These are phyloP conservation scores for Electrona antarctica DNA, from an alignment of 2,113 vertebrate species.

Conservation along the genomic window DNA sequence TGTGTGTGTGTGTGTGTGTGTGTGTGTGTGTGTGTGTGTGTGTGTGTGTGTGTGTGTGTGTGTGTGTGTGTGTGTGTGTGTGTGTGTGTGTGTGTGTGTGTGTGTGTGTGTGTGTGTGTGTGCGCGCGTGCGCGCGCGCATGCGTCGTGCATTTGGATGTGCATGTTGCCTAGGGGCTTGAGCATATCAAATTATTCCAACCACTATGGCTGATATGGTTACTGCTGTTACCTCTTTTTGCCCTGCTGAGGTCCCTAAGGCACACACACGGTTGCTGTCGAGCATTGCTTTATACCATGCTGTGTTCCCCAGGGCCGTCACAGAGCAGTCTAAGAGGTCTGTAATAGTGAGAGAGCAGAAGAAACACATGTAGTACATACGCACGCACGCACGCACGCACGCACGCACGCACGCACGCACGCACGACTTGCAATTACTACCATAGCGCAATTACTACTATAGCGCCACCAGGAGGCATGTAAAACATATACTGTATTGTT, in stretches of 20 bases:
- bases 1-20: constrained; percentile 18
- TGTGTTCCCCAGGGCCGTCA: constrained; percentile 51
- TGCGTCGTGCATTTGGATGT: constrained; percentile 7
- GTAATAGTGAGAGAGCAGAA: constrained; percentile 18
- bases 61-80: constrained; percentile 16
- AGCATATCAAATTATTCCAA: constrained; percentile 40
- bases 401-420: constrained; percentile 18
- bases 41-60: not conserved
- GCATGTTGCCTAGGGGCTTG: constrained; percentile 16
- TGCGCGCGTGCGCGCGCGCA: constrained; percentile 4
- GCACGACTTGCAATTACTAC: not conserved
- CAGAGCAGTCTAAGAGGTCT: constrained; percentile 20
- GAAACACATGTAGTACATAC: not conserved
- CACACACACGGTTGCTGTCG: constrained; percentile 32
- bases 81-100: constrained; percentile 5
- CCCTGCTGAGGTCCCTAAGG: constrained; percentile 19
- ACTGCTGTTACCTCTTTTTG: constrained; percentile 40
- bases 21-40: not conserved
- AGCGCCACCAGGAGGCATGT: too few species aligned
- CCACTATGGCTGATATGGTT: constrained; percentile 35
- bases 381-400: constrained; percentile 19
- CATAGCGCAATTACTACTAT: too few species aligned
- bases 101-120: not conserved
- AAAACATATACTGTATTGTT: not conserved
- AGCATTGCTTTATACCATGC: constrained; percentile 49